Evolutionary conservation across 2,888 invertebrate genomes (phyloP).

Genomic region (Diarsia brunnea): DNA sequence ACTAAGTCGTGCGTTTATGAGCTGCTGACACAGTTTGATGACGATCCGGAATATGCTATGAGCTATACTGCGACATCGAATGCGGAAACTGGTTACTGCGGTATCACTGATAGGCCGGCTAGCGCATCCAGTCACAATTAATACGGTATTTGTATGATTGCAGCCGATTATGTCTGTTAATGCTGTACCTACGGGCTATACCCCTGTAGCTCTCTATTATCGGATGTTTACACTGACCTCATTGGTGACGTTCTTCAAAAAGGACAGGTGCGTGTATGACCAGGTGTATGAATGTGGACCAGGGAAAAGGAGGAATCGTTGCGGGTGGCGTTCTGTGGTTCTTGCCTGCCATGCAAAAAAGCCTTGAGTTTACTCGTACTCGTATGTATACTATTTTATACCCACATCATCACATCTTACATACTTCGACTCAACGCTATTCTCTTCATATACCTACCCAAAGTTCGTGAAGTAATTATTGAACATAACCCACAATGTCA

Average conservation of each 20-base stretch:
- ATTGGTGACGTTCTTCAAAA: too few relatives aligned
- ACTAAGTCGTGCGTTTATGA: conserved; percentile 60
- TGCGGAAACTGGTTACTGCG: conserved; percentile 52
- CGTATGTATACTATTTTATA: neutral
- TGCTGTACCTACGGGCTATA: neutral
- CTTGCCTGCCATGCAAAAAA: too few relatives aligned
- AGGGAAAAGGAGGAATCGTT: too few relatives aligned
- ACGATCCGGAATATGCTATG: conserved; percentile 53
- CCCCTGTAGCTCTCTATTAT: neutral
- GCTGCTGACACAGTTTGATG: conserved; percentile 57
- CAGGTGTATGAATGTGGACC: too few relatives aligned
- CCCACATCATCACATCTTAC: conserved; percentile 1
- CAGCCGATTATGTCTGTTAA: conserved; percentile 12
- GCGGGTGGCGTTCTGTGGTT: too few relatives aligned
- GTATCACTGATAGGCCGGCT: conserved; percentile 32
- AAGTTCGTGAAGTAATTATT: conserved; percentile 55
- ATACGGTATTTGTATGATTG: conserved; percentile 35
- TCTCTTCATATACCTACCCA: conserved; percentile 9
- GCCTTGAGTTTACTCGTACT: too few relatives aligned
- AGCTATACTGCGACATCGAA: conserved; percentile 39
- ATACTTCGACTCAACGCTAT: neutral
- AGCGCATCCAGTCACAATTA: conserved; percentile 31
- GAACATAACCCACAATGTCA: conserved; percentile 60
- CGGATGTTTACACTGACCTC: neutral
- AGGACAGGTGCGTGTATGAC: too few relatives aligned